A percentile compares a stretch with the other conserved stretches of the same genome.
These are phyloP conservation scores for Rhizoglyphus robini DNA, from an alignment of 1,140 invertebrate genomes.

Conservation along the genomic window DNA sequence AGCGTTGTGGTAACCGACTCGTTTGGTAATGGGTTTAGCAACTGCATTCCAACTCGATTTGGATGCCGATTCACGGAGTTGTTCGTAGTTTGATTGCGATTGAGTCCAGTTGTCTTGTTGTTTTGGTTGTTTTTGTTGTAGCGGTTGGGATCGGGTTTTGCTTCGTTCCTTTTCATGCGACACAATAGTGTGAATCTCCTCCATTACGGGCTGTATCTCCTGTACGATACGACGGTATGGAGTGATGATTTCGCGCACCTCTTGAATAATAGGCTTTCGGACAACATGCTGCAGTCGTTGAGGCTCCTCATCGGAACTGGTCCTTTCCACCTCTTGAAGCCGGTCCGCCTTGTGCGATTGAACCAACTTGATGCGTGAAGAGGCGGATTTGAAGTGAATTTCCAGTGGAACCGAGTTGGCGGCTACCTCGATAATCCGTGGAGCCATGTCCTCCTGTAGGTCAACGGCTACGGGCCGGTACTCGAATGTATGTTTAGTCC, in stretches of 20 bases:
- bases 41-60: not conserved
- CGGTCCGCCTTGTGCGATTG: not conserved
- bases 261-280: constrained; percentile 11
- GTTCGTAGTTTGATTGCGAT: not conserved
- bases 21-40: no score
- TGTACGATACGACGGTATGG: constrained; percentile 18
- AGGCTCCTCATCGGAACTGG: constrained; percentile 11
- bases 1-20: no score
- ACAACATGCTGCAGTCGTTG: constrained; percentile 12
- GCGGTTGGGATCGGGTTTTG: not conserved
- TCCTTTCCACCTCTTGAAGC: not conserved
- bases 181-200: constrained; percentile 5
- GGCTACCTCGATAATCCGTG: constrained; percentile 15
- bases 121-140: not conserved
- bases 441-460: not conserved
- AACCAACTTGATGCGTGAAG: constrained; percentile 11
- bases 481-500: constrained; percentile 18
- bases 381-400: constrained; percentile 17
- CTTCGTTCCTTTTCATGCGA: not conserved
- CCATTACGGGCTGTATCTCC: not conserved
- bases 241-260: constrained; percentile 19
- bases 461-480: constrained; percentile 3
- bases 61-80: not conserved
- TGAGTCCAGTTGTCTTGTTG: not conserved
- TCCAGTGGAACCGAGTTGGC: constrained; percentile 5